A percentile compares a stretch with the other conserved stretches of the same genome.
phyloP scores from a whole-genome alignment of 2,888 invertebrate species.

The Xylophagus ater region DNA sequence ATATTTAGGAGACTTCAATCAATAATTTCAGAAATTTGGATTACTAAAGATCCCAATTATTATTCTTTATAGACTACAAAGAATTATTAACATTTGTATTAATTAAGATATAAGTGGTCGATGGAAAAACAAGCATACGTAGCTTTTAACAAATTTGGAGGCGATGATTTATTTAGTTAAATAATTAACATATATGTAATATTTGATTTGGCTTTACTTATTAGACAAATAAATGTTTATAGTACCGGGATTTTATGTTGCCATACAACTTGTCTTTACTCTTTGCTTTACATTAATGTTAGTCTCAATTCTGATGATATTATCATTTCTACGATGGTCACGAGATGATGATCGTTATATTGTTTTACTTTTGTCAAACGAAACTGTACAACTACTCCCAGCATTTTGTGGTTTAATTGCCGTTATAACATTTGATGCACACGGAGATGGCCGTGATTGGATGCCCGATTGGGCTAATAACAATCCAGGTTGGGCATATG shows the following conservation, averaged over 20 bases:
- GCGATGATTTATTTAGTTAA: too few species aligned
- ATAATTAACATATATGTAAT: too few species aligned
- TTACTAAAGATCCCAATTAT: too few species aligned
- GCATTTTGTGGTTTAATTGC: conserved; percentile 73
- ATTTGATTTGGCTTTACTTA: too few species aligned
- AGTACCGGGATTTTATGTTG: conserved; percentile 87
- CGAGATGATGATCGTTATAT: conserved; percentile 66
- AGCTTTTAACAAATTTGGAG: too few species aligned
- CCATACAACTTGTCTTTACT: conserved; percentile 89
- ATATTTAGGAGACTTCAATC: too few species aligned
- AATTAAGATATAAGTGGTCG: too few species aligned
- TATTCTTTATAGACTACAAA: too few species aligned
- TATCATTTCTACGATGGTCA: conserved; percentile 61
- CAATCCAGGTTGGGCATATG: conserved; percentile 89
- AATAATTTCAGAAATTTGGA: too few species aligned
- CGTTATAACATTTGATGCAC: conserved; percentile 76
- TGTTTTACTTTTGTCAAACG: conserved; percentile 60
- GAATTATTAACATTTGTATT: too few species aligned
- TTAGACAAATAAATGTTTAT: too few species aligned
- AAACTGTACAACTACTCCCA: conserved; percentile 60
- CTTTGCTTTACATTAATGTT: conserved; percentile 72
- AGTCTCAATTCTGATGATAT: conserved; percentile 60
- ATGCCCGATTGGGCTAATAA: conserved; percentile 96
- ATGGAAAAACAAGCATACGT: too few species aligned
- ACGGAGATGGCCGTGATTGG: conserved; percentile 86